A percentile compares a stretch with the other conserved stretches of the same genome.
Evolutionary conservation across 2,797 vertebrate genomes (phyloP).

Genomic region (Malurus splendens): DNA sequence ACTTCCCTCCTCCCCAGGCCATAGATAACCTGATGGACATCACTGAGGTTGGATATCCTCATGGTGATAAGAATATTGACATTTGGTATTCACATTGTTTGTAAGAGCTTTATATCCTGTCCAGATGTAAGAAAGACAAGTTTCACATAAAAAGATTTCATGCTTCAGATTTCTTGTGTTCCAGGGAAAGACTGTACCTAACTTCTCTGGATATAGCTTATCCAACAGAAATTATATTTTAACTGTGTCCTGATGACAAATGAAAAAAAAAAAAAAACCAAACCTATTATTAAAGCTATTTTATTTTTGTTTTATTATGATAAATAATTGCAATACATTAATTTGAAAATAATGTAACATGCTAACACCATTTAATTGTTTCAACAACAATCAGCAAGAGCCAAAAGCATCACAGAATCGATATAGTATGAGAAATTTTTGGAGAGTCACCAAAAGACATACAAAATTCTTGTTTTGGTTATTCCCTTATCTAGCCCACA

Average conservation of each 20-base stretch:
- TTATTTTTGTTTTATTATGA: neutral
- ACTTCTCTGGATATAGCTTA: neutral
- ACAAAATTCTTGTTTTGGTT: neutral
- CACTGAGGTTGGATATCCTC: neutral
- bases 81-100: neutral
- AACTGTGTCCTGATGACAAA: neutral
- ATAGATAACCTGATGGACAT: neutral
- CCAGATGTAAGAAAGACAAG: neutral
- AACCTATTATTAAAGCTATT: neutral
- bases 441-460: neutral
- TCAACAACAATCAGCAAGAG: neutral
- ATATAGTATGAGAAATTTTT: neutral
- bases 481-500: neutral
- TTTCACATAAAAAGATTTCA: neutral
- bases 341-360: neutral
- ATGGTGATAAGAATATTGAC: neutral
- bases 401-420: fast-evolving
- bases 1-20: neutral
- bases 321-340: neutral
- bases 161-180: neutral
- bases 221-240: neutral
- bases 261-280: neutral
- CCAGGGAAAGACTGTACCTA: neutral
- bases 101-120: neutral
- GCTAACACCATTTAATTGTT: neutral